These are phyloP conservation scores for Halcyon chelicuti DNA, from an alignment of 2,797 vertebrate genomes.

Conservation along the genomic window DNA sequence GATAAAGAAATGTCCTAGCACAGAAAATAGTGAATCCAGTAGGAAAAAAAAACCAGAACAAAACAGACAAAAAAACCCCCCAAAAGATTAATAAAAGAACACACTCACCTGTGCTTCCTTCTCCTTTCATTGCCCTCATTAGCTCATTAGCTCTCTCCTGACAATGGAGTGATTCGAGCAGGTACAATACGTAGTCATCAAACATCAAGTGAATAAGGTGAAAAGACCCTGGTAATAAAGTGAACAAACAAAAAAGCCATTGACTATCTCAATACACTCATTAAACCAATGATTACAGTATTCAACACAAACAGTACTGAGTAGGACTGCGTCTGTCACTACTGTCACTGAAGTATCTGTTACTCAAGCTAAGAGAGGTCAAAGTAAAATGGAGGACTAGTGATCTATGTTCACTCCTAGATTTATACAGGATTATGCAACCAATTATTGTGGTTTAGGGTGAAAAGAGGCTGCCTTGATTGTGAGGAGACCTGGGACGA, in stretches of 20 bases:
- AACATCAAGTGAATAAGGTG: slow-evolving; percentile 99
- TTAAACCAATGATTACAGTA: background rate
- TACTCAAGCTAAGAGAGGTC: background rate
- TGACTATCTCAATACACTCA: slow-evolving; percentile 31
- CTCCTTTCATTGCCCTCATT: slow-evolving; percentile 96
- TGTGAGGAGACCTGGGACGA: background rate
- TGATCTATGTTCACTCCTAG: background rate
- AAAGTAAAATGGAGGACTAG: background rate
- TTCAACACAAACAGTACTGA: background rate
- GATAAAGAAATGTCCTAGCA: background rate
- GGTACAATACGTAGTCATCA: slow-evolving; percentile 97
- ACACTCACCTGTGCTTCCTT: slow-evolving; percentile 88
- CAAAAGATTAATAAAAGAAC: background rate
- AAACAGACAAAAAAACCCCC: background rate
- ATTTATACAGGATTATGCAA: background rate
- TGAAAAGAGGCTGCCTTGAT: background rate
- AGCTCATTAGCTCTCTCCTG: slow-evolving; percentile 97
- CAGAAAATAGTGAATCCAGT: background rate
- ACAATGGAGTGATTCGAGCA: slow-evolving; percentile 97
- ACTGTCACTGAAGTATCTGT: background rate
- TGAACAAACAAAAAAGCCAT: slow-evolving; percentile 60
- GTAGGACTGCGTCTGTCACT: background rate
- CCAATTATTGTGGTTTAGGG: background rate
- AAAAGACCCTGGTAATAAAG: slow-evolving; percentile 89
- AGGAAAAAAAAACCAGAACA: background rate